These are phyloP conservation scores for Ceratosolen solmsi DNA, from an alignment of 1,140 invertebrate genomes.

Conservation along the genomic window DNA sequence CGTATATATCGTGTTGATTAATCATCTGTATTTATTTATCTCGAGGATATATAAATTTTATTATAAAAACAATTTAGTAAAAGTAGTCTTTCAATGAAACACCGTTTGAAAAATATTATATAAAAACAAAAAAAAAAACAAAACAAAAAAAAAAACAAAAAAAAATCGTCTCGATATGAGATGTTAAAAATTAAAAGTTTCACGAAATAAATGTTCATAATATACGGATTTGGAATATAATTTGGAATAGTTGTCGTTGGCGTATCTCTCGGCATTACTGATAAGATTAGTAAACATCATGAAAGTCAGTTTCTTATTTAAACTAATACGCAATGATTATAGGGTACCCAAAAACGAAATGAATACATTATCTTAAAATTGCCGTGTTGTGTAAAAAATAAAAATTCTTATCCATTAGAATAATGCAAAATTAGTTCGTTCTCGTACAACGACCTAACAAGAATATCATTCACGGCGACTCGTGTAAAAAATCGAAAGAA, in stretches of 20 bases:
- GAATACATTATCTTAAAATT: neutral
- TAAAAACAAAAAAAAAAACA: too few relatives aligned
- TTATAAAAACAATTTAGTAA: too few relatives aligned
- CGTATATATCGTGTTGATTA: too few relatives aligned
- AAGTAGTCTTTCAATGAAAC: too few relatives aligned
- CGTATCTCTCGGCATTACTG: neutral
- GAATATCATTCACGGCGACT: neutral
- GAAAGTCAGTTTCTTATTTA: neutral
- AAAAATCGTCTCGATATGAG: too few relatives aligned
- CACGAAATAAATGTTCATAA: neutral
- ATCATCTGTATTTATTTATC: too few relatives aligned
- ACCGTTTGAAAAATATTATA: too few relatives aligned
- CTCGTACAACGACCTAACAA: neutral
- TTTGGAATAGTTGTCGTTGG: neutral
- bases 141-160: too few relatives aligned
- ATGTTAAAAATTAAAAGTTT: too few relatives aligned
- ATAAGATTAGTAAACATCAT: slow-evolving; percentile 12
- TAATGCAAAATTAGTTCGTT: neutral
- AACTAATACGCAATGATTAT: neutral
- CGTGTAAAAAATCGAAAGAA: neutral
- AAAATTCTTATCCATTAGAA: neutral
- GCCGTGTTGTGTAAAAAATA: neutral
- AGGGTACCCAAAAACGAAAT: neutral
- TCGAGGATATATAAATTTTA: too few relatives aligned
- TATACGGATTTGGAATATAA: neutral